phyloP scores from a whole-genome alignment of 2,888 invertebrate genomes.

The Sepiola atlantica region DNA sequence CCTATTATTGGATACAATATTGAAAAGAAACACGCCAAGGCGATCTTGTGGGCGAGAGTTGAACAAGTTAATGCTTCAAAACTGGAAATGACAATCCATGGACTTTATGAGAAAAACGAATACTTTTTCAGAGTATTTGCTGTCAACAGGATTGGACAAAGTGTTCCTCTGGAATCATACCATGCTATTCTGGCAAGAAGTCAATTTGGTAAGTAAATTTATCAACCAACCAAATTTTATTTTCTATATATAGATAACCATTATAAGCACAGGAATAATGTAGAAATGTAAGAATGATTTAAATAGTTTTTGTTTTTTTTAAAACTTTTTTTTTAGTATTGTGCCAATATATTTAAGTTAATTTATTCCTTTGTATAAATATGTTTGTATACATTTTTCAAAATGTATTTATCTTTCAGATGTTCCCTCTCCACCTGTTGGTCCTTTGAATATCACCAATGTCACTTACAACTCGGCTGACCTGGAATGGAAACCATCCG shows the following conservation, averaged over 20 bases:
- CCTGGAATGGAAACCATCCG: constrained; percentile 62
- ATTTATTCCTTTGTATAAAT: too few relatives aligned
- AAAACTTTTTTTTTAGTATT: too few relatives aligned
- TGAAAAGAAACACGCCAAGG: constrained; percentile 71
- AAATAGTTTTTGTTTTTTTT: too few relatives aligned
- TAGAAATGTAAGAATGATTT: too few relatives aligned
- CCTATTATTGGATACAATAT: constrained; percentile 66
- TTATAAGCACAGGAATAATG: too few relatives aligned
- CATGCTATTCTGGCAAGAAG: constrained; percentile 74
- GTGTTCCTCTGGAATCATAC: constrained; percentile 77
- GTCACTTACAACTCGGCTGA: constrained; percentile 54
- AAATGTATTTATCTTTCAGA: constrained; percentile 36
- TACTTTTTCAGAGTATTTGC: constrained; percentile 92
- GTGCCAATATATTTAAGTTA: too few relatives aligned
- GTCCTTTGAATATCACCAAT: constrained; percentile 59
- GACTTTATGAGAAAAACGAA: constrained; percentile 63
- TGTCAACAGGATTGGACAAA: constrained; percentile 91
- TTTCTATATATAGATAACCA: background rate
- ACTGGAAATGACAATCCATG: constrained; percentile 57
- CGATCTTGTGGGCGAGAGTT: constrained; percentile 59
- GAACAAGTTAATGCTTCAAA: constrained; percentile 54
- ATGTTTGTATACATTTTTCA: too few relatives aligned
- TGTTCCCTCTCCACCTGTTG: constrained; percentile 56
- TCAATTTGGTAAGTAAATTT: constrained; percentile 65
- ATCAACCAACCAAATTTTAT: background rate